Evolutionary conservation across 2,113 vertebrate genomes (phyloP).

Genomic region (Irena cyanogastra): DNA sequence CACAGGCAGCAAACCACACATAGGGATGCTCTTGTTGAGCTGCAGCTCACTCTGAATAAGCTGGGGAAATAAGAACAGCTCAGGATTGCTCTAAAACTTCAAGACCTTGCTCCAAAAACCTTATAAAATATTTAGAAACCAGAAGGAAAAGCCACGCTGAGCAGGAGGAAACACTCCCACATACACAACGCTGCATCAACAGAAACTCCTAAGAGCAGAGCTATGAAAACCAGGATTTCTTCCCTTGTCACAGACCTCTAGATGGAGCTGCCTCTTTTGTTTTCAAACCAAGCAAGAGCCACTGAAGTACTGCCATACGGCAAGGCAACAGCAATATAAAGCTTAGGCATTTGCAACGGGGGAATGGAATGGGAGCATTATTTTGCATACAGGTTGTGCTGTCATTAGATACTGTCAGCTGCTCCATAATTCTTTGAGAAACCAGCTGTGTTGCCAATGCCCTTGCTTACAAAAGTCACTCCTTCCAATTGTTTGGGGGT

Average conservation of each 20-base stretch:
- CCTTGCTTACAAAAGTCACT: not conserved
- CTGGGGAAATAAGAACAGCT: not conserved
- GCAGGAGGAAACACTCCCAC: not conserved
- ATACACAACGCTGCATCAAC: rapidly evolving
- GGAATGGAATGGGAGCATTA: not conserved
- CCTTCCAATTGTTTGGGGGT: not conserved
- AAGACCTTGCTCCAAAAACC: not conserved
- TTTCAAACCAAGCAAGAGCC: not conserved
- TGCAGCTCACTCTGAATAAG: not conserved
- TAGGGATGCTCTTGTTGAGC: not conserved
- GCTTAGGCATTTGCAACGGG: not conserved
- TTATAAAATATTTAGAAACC: not conserved
- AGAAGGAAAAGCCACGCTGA: not conserved
- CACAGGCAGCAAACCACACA: not conserved
- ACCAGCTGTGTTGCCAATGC: not conserved
- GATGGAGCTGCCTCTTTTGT: conserved; percentile 39
- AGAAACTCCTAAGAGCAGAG: not conserved
- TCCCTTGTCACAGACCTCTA: conserved; percentile 12
- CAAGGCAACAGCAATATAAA: not conserved
- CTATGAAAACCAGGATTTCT: not conserved
- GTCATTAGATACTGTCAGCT: not conserved
- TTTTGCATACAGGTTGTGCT: not conserved
- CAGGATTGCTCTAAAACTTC: not conserved
- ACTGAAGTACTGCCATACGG: rapidly evolving
- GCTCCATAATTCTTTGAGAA: not conserved